Percentiles rank a stretch among this genome's conserved stretches.
phyloP scores from a whole-genome alignment of 1,140 invertebrate species.

The Lordiphosa clarofinis region DNA sequence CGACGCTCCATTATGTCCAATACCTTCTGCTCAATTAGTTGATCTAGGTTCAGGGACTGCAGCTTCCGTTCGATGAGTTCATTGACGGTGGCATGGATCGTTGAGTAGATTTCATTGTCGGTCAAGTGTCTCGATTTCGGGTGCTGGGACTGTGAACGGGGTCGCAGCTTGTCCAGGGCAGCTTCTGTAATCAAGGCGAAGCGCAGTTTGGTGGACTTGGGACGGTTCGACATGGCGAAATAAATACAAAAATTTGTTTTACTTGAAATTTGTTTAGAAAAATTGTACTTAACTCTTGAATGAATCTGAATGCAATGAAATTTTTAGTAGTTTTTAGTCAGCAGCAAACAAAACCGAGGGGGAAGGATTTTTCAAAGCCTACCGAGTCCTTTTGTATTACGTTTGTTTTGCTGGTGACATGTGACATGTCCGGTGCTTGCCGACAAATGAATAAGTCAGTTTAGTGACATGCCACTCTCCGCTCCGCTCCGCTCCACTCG shows the following conservation, averaged over 20 bases:
- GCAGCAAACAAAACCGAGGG: conserved; percentile 1
- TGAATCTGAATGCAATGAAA: conserved; percentile 7
- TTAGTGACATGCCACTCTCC: conserved; percentile 43
- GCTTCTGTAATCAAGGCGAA: conserved; percentile 47
- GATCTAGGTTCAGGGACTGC: conserved; percentile 14
- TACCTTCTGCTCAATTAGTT: conserved; percentile 31
- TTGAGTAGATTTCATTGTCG: conserved; percentile 20
- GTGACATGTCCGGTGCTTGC: conserved; percentile 52
- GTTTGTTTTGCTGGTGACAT: conserved; percentile 52
- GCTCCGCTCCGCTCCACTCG: neutral
- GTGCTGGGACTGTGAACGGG: conserved; percentile 3
- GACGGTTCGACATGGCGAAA: neutral
- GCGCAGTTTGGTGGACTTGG: conserved; percentile 32
- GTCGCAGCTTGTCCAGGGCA: conserved; percentile 27
- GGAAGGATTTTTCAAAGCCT: conserved; percentile 10
- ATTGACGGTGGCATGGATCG: conserved; percentile 23
- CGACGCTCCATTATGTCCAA: neutral
- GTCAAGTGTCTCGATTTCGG: neutral
- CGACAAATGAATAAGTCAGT: conserved; percentile 39
- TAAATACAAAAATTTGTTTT: neutral
- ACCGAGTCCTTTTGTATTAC: conserved; percentile 22
- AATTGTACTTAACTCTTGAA: neutral
- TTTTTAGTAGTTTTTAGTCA: neutral
- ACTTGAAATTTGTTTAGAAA: neutral
- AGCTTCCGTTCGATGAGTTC: conserved; percentile 24